Evolutionary conservation across 1,140 invertebrate species (phyloP).

Genomic region (Lamellibrachia luymesi): DNA sequence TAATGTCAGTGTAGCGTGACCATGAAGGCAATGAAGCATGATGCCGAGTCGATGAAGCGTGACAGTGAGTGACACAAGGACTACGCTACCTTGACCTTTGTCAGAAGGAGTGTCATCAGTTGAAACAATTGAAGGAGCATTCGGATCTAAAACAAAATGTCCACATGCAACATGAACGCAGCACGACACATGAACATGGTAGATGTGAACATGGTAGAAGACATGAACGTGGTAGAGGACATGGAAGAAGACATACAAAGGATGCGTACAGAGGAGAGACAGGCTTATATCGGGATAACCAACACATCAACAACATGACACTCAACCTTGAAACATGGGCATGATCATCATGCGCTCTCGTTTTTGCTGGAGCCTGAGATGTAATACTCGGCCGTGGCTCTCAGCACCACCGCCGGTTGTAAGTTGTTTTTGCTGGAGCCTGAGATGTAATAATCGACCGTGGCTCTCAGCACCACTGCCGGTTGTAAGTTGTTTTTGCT

Average conservation of each 20-base stretch:
- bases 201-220: too few species aligned
- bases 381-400: too few species aligned
- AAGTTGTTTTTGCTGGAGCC: too few species aligned
- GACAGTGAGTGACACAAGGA: background rate
- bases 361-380: too few species aligned
- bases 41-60: background rate
- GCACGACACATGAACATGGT: background rate
- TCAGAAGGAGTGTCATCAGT: background rate
- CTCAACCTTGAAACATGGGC: background rate
- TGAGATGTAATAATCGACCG: too few species aligned
- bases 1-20: background rate
- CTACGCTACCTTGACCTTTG: slow-evolving; percentile 3
- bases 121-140: background rate
- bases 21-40: background rate
- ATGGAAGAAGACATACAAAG: too few species aligned
- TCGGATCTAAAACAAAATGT: background rate
- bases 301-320: background rate
- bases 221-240: too few species aligned
- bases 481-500: too few species aligned
- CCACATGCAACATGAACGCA: background rate
- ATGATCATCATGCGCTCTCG: background rate
- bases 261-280: background rate
- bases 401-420: too few species aligned
- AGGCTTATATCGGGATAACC: background rate
- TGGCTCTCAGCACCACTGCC: too few species aligned